Evolutionary conservation across 2,888 invertebrate genomes (phyloP), one percentile per base, ranked within the genome.

Genomic region (Rhagophthalmus giganteus): DNA sequence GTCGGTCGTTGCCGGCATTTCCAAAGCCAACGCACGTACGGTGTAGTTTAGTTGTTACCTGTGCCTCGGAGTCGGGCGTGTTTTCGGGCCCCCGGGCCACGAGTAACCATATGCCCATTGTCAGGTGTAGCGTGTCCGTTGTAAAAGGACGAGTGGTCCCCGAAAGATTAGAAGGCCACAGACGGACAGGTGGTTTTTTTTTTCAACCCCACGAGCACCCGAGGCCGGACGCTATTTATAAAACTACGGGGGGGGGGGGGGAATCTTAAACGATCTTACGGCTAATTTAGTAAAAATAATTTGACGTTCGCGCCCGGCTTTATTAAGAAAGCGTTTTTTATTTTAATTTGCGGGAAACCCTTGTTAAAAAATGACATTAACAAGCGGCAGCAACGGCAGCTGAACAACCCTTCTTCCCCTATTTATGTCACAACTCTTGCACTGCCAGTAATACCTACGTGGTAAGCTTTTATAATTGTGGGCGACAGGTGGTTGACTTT

Each of bases 41-140:
- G 11, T 16, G 7, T 2, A 15, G 8, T 45, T 35, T n/a, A n/a
- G n/a, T n/a, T n/a, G n/a, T 3, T 20, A 46, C 45, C 38, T 46
- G 37, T 31, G 14, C 12, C 7, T 10, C 3, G 13, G 30, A 39
- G n/a, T 26, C 46, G 12, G 38, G 47, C 34, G 34, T 48, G 47
- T 48, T 48, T 47, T 40, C 20, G 28, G 12, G 28, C 34, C 47
- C 26, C 15, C 7, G 12, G 34, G 40, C 40, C 11, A 40, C 11
- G 24, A 27, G 13, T 37, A 37, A 39, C 40, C 33, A 28, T n/a
- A 33, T 32, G 25, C 38, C 40, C 30, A 48, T 48, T 48, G 40
- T 48, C 39, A 48, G 48, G 48, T 48, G 48, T 40, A 48, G 30
- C 48, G n/a, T n/a, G n/a, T n/a, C n/a, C n/a, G n/a, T n/a, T n/a